Evolutionary conservation across 2,888 invertebrate genomes (phyloP), one percentile per base, ranked within the genome.

Genomic region (Platycnemis pennipes): DNA sequence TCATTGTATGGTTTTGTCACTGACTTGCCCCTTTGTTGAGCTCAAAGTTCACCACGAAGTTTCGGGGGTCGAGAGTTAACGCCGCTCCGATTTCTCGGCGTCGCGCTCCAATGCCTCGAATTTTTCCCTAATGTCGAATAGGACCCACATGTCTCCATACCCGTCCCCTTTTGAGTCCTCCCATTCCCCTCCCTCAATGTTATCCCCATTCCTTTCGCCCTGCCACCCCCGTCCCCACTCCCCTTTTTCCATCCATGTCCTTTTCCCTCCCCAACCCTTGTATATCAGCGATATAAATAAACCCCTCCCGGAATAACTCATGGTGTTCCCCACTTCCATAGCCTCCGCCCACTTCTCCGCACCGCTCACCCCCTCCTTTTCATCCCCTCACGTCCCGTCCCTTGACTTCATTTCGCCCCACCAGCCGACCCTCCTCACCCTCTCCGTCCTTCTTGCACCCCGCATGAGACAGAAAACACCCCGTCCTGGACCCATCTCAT

Each of bases 271-370:
- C n/a, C 94, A 46, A 37, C 94, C 94, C 63, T 87, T 89, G 94
- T 95, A 94, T 95, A 94, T 94, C 95, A 94, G 94, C 94, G 95
- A 94, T 95, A 95, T 95, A 95, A 95, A 95, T 95, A 95, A 95
- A 94, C 94, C 88, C 87, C 49, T 94, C 94, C 95, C 91, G 94
- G 95, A 95, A 95, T 95, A 95, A 94, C 94, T 89, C 69, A 56
- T 94, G 56, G 94, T 94, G 94, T 86, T 88, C 94, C 56, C 56
- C 44, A 56, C 86, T 94, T 88, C 94, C 88, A 56, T 88, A 87
- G 63, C 94, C 86, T 94, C 94, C 87, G 22, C n/a, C 49, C 94
- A 85, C 94, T 94, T 31, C 46, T 49, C 88, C 88, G 46, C 85
- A 69, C 94, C 85, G 44, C 88, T 53, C 69, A 85, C 94, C 37